Evolutionary conservation across 2,888 invertebrate genomes (phyloP).

Genomic region (Eilema caniola): DNA sequence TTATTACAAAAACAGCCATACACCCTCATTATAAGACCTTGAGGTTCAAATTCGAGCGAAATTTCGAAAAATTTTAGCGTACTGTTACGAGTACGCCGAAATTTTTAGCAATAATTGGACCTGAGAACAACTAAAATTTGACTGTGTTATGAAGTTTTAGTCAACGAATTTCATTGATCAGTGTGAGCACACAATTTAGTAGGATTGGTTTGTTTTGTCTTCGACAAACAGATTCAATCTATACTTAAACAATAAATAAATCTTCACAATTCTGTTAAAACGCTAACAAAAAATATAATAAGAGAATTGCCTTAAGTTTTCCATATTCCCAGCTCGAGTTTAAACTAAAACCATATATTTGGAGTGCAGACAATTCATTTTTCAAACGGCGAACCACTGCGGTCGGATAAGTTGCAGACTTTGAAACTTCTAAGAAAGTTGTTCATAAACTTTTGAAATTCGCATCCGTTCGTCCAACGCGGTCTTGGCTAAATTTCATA

Average conservation of each 20-base stretch:
- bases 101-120: too few species aligned
- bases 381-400: constrained; percentile 75
- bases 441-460: constrained; percentile 76
- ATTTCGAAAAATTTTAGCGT: too few species aligned
- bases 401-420: constrained; percentile 69
- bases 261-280: not conserved
- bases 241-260: not conserved
- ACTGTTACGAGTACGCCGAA: too few species aligned
- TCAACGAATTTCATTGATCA: too few species aligned
- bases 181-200: too few species aligned
- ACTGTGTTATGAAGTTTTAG: not conserved
- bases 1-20: too few species aligned
- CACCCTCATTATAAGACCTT: too few species aligned
- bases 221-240: not conserved
- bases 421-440: constrained; percentile 69
- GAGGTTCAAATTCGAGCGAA: too few species aligned
- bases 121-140: not conserved
- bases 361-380: constrained; percentile 85
- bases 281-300: constrained; percentile 33
- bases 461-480: constrained; percentile 71
- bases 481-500: constrained; percentile 69
- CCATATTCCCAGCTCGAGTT: constrained; percentile 68
- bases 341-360: constrained; percentile 80
- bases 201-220: too few species aligned
- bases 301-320: constrained; percentile 58